Base-by-base conservation (phyloP, 2,797 vertebrate genomes). In the Lutra lutra region DNA sequence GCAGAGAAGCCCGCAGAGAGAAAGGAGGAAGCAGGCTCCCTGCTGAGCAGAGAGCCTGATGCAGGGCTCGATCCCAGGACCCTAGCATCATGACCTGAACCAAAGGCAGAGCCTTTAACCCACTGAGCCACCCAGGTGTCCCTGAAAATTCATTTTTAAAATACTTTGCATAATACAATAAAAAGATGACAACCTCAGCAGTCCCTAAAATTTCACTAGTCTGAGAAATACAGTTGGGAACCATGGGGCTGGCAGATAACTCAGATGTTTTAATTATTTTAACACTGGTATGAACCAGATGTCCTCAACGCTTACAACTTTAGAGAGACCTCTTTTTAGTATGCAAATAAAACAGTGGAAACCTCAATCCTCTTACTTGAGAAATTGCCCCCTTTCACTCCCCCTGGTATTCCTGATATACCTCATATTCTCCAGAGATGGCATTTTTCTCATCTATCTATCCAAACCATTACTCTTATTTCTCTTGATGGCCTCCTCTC, bases 211-310 rank as follows among this genome's bases (percentile, higher is more conserved):
- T 89, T 75, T 82, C 89, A 46, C 56, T 56, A 82, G 5, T 78
- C 27, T 60, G 40, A 88, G 21, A 86, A 96, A 78, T 89, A 56
- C 2, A 80, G n/a, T 72, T 75, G 23, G 51, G 35, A 75, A 73
- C 66, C 70, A n/a, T 68, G 27, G 2, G 4, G 51, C 40, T 68
- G 32, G 32, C 29, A 94, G 54, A 82, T 86, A 87, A 62, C 43
- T 86, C 51, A 66, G 80, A 8, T 73, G 18, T 89, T 94, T 95
- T 43, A 79, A 87, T 92, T 78, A 56, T 93, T 94, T 89, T 95
- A 84, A 96, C 93, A 25, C 70, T 75, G 70, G 29, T 70, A 83
- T 73, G 68, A 92, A 66, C 54, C 75, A 92, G 17, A 90, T 92
- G 17, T 80, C 48, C 68, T 95, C 56, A 89, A 75, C 12, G 54